Percentiles rank a stretch among this genome's conserved stretches.
phyloP scores from a whole-genome alignment of 2,888 invertebrate genomes.

The Parnassius mnemosyne region DNA sequence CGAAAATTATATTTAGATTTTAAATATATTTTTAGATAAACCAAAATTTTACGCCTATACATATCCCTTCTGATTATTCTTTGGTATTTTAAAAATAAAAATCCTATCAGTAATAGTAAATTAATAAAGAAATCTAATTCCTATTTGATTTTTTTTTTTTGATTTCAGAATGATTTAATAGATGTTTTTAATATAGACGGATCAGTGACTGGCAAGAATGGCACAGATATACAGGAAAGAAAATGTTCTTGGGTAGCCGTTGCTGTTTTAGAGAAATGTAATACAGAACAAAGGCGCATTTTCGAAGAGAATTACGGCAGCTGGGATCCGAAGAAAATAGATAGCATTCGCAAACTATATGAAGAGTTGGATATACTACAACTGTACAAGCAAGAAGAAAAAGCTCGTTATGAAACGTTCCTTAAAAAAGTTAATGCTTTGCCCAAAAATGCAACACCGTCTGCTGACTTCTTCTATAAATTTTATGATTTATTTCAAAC shows the following conservation, averaged over 20 bases:
- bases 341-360: conserved; percentile 50
- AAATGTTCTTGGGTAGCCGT: conserved; percentile 96
- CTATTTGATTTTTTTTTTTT: neutral
- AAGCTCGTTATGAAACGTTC: conserved; percentile 1
- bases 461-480: conserved; percentile 6
- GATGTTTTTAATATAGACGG: conserved; percentile 91
- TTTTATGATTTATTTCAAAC: conserved; percentile 2
- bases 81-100: no score
- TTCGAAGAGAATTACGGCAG: conserved; percentile 84
- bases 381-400: conserved; percentile 74
- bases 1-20: no score
- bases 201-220: conserved; percentile 89
- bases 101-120: no score
- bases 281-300: conserved; percentile 76
- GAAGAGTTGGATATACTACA: conserved; percentile 84
- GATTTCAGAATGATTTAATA: conserved; percentile 88
- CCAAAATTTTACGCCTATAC: no score
- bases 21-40: no score
- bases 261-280: conserved; percentile 89
- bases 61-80: no score
- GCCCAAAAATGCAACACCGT: conserved; percentile 9
- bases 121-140: neutral
- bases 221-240: conserved; percentile 93
- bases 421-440: neutral
- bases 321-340: conserved; percentile 81